Evolutionary conservation across 2,888 invertebrate species (phyloP), one percentile per base, ranked within the genome.

Genomic region (Rhorus exstirpatorius): DNA sequence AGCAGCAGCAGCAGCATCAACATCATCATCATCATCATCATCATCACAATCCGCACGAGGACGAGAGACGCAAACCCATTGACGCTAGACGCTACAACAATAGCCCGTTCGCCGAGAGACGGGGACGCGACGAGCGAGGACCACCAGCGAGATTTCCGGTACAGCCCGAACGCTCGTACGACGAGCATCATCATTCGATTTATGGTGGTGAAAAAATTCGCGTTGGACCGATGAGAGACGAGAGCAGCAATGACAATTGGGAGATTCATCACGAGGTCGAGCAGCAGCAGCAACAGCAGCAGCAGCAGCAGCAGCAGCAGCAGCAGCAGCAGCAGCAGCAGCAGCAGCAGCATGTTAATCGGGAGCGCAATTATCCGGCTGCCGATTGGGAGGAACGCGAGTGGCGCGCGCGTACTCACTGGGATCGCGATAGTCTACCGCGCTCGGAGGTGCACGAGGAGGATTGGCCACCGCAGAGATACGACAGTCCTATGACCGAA

Each of bases 61-160:
- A 92, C 0, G 91, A 91, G 14, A 83, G 91, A 17, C 87, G 92
- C 14, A 91, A 91, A 74, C 81, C 86, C 0, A 86, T 89, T 0
- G 90, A 91, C 2, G 70, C 89, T 1, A 88, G 91, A 21, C 87
- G 93, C 10, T 93, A 93, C 84, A 93, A 93, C 55, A 84, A 80
- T 19, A 93, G 93, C 84, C 94, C 94, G 0, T 94, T 93, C 75
- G 93, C 93, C 26, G 91, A 91, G 10, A 88, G 94, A 83, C 90
- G 91, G 26, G 90, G 92, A 19, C 91, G 93, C 7, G 93, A 94
- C 1, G 94, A 94, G 14, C 89, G 93, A n/a, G 88, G 58, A 1
- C 71, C 93, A 1, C 81, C 85, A 72, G 85, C 91, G 6, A 86
- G 92, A n/a, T 92, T 92, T 35, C 85, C 87, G 7, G 86, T 88